A percentile compares a stretch with the other conserved stretches of the same genome.
These are phyloP conservation scores for Rapana venosa DNA, from an alignment of 2,888 invertebrate species.

Conservation along the genomic window DNA sequence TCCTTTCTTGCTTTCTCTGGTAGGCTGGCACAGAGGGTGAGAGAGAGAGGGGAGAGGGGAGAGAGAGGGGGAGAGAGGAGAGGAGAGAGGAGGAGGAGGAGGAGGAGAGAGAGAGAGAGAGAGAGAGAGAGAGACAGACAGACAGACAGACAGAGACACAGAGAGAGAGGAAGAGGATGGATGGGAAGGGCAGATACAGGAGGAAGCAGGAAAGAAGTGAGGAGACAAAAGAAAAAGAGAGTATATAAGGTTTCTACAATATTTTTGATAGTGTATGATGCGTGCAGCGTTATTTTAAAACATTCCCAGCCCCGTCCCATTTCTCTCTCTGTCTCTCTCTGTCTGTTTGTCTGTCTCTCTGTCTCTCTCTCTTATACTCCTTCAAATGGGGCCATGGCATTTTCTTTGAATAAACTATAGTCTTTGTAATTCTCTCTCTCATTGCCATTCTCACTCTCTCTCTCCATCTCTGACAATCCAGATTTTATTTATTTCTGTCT, in stretches of 20 bases:
- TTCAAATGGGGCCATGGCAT: too few relatives aligned
- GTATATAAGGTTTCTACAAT: too few relatives aligned
- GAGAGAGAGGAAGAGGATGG: neutral
- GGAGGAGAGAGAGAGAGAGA: constrained; percentile 2
- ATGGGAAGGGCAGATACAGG: neutral
- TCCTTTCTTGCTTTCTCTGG: neutral
- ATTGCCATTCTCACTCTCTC: too few relatives aligned
- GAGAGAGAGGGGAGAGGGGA: neutral
- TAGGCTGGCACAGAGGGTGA: neutral
- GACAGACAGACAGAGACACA: constrained; percentile 4
- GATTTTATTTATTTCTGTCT: too few relatives aligned
- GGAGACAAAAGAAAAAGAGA: too few relatives aligned
- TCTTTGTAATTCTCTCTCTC: too few relatives aligned
- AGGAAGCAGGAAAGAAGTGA: too few relatives aligned
- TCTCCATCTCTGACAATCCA: too few relatives aligned
- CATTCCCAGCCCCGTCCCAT: neutral
- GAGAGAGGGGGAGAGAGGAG: neutral
- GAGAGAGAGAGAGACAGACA: constrained; percentile 26
- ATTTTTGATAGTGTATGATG: neutral
- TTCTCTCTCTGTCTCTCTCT: neutral
- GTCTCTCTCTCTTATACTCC: too few relatives aligned
- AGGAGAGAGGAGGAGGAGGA: neutral
- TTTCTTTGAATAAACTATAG: too few relatives aligned
- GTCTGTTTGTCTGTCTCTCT: neutral
- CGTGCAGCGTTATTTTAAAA: neutral